These are phyloP conservation scores for Xyrichtys novacula DNA, from an alignment of 2,797 vertebrate species.

Conservation along the genomic window DNA sequence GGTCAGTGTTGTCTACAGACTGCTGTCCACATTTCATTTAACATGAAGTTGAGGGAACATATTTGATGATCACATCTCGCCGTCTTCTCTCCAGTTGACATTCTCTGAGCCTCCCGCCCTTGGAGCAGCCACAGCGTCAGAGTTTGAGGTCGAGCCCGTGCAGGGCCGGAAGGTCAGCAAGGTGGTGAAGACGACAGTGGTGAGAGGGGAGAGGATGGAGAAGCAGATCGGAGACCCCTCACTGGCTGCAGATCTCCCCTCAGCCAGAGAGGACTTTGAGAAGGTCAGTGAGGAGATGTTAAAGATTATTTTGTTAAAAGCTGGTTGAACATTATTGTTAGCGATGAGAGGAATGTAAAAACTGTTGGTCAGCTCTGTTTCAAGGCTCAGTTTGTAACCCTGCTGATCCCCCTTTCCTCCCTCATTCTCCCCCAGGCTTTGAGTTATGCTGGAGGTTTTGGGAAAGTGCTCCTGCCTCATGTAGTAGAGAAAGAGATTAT, in stretches of 20 bases:
- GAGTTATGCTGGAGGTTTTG: conserved; percentile 90
- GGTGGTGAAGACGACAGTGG: conserved; percentile 93
- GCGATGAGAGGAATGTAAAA: background rate
- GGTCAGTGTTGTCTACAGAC: conserved; percentile 75
- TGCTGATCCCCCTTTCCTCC: conserved; percentile 51
- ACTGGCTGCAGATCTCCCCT: conserved; percentile 91
- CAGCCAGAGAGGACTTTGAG: conserved; percentile 97
- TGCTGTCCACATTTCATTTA: background rate
- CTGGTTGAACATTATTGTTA: too few species aligned
- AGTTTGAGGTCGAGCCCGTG: conserved; percentile 91
- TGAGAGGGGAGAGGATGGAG: conserved; percentile 92
- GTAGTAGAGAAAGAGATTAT: conserved; percentile 91
- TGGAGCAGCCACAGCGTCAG: conserved; percentile 79
- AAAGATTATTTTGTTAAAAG: too few species aligned
- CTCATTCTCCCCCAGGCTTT: conserved; percentile 86
- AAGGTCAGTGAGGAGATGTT: conserved; percentile 83
- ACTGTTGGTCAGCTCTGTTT: too few species aligned
- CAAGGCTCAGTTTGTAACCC: background rate
- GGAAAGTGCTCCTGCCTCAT: conserved; percentile 87
- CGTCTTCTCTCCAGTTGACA: conserved; percentile 82
- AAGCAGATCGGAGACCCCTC: conserved; percentile 91
- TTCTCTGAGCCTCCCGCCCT: conserved; percentile 86
- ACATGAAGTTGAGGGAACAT: too few species aligned
- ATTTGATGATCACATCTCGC: background rate
- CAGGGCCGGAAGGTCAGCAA: conserved; percentile 97